phyloP scores from a whole-genome alignment of 2,797 vertebrate genomes.

The Lithobates sylvaticus region DNA sequence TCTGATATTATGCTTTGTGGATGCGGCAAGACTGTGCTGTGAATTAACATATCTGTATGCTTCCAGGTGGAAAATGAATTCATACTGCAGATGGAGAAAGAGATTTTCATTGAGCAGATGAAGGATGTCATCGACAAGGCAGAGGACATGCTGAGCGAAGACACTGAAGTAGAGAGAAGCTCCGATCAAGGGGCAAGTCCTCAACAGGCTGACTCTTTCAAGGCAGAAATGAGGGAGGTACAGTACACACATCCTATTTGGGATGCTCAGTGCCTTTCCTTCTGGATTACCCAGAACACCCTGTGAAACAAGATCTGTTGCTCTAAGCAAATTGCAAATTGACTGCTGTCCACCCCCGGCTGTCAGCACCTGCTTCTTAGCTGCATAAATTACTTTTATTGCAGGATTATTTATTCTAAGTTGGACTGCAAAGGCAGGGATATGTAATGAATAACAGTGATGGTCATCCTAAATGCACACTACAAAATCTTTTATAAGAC shows the following conservation, averaged over 20 bases:
- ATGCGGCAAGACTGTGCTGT: background rate
- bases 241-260: constrained; percentile 39
- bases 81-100: constrained; percentile 91
- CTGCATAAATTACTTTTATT: constrained; percentile 44
- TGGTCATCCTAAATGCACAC: background rate
- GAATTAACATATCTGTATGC: constrained; percentile 12
- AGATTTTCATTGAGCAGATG: constrained; percentile 96
- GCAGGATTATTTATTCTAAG: constrained; percentile 25
- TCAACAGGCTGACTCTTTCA: constrained; percentile 75
- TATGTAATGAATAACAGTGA: constrained; percentile 13
- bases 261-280: background rate
- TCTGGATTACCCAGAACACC: constrained; percentile 7
- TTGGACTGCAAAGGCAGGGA: background rate
- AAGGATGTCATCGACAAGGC: constrained; percentile 99
- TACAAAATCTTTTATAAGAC: constrained; percentile 6
- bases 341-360: constrained; percentile 19
- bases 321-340: constrained; percentile 39
- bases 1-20: background rate
- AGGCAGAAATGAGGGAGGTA: constrained; percentile 72
- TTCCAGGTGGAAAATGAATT: constrained; percentile 95
- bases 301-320: background rate
- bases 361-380: constrained; percentile 24
- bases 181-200: constrained; percentile 84
- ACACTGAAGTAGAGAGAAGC: constrained; percentile 86
- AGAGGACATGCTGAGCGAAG: constrained; percentile 95